Percentiles rank a stretch among this genome's conserved stretches.
phyloP scores from a whole-genome alignment of 2,113 vertebrate species.

The Pteronura brasiliensis region DNA sequence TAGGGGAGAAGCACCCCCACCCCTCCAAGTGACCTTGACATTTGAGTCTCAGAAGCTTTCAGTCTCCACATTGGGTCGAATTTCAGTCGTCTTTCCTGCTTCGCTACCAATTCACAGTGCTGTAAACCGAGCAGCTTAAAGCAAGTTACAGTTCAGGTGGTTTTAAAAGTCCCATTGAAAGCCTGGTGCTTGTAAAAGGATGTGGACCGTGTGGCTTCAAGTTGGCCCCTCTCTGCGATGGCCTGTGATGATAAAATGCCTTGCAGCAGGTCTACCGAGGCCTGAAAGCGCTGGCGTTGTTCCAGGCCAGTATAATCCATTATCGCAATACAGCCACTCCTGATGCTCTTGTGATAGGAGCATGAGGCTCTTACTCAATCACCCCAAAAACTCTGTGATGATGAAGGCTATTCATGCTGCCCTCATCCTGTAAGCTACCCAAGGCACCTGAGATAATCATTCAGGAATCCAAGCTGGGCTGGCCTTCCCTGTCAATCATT shows the following conservation, averaged over 20 bases:
- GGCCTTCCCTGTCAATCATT: neutral
- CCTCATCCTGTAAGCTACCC: neutral
- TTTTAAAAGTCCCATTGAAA: slow-evolving; percentile 51
- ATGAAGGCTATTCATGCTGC: slow-evolving; percentile 26
- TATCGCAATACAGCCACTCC: neutral
- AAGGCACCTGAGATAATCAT: neutral
- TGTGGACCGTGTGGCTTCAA: neutral
- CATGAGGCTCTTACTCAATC: slow-evolving; percentile 57
- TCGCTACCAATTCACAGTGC: slow-evolving; percentile 14
- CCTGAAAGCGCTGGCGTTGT: slow-evolving; percentile 56
- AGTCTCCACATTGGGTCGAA: neutral
- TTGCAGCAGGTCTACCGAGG: slow-evolving; percentile 37
- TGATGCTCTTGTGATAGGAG: slow-evolving; percentile 51
- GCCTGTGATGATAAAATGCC: slow-evolving; percentile 54
- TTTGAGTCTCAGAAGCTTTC: slow-evolving; percentile 28
- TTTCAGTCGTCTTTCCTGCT: slow-evolving; percentile 57
- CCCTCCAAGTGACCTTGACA: neutral
- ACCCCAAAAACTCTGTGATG: neutral
- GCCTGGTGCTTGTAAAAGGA: slow-evolving; percentile 52
- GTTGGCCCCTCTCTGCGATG: slow-evolving; percentile 29
- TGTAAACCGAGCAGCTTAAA: slow-evolving; percentile 25
- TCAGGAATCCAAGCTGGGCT: neutral
- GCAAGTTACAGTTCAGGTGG: neutral
- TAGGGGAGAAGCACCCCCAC: slow-evolving; percentile 11
- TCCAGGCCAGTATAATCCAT: slow-evolving; percentile 36